Evolutionary conservation across 2,888 invertebrate genomes (phyloP), one percentile per base, ranked within the genome.

Genomic region (Chrysomela aeneicollis): DNA sequence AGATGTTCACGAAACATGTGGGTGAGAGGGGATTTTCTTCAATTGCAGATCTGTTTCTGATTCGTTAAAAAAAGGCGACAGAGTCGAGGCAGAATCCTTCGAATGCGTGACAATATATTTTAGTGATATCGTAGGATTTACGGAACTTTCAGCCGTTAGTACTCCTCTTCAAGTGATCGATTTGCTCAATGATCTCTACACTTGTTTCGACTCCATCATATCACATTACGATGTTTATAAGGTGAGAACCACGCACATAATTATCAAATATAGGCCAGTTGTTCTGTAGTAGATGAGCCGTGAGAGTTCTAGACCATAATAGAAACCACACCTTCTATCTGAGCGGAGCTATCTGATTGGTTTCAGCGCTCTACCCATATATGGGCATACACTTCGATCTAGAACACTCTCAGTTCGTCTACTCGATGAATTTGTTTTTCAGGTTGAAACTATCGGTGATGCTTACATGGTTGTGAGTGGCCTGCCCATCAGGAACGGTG

Each of bases 201-300:
- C 95, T 0, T 89, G 91, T 74, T 95, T 94, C 77, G 95, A 95
- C 78, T 90, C 92, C 0, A 93, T 95, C 65, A 93, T 95, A 76
- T 92, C 92, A 0, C 89, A 90, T 80, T 95, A 93, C 81, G 93
- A 94, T 77, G 93, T 93, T 4, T 93, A 93, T 81, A 96, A 96
- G 86, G 90, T 89, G 78, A 77, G 78, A n/a, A n/a, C n/a, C n/a
- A n/a, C n/a, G n/a, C n/a, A n/a, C n/a, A n/a, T n/a, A n/a, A n/a
- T n/a, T n/a, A n/a, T n/a, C n/a, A n/a, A n/a, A n/a, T n/a, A n/a
- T n/a, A n/a, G n/a, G n/a, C n/a, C n/a, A n/a, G n/a, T n/a, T n/a
- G n/a, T n/a, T n/a, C n/a, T n/a, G n/a, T n/a, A n/a, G n/a, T n/a
- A n/a, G n/a, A n/a, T n/a, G n/a, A n/a, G n/a, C n/a, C n/a, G n/a